These are phyloP conservation scores for Noctua fimbriata DNA, from an alignment of 2,888 invertebrate species.

Conservation along the genomic window DNA sequence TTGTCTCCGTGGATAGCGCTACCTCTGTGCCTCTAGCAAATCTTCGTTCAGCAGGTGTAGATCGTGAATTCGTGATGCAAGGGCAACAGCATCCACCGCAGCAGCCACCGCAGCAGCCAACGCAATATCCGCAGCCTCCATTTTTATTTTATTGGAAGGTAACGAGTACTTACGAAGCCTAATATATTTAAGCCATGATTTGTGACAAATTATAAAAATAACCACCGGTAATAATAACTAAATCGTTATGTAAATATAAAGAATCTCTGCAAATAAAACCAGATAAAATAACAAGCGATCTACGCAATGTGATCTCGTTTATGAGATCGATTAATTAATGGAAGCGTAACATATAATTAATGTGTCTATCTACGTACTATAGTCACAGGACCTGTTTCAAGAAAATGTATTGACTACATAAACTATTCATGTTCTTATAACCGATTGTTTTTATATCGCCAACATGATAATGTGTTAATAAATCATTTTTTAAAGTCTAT, in stretches of 20 bases:
- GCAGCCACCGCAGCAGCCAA: too few species aligned
- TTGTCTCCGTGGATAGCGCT: too few species aligned
- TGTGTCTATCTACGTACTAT: constrained; percentile 21
- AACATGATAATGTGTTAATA: constrained; percentile 2
- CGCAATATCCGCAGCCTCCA: too few species aligned
- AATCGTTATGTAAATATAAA: not conserved
- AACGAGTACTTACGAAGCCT: too few species aligned
- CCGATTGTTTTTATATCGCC: constrained; percentile 32
- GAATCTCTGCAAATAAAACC: constrained; percentile 26
- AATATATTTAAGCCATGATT: not conserved
- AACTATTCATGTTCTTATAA: constrained; percentile 7
- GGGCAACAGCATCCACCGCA: too few species aligned
- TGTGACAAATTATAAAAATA: not conserved
- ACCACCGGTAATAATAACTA: not conserved
- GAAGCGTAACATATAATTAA: constrained; percentile 60
- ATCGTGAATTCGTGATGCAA: too few species aligned
- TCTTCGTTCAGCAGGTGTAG: too few species aligned
- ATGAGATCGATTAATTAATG: constrained; percentile 59
- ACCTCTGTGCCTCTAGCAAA: too few species aligned
- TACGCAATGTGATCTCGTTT: constrained; percentile 48
- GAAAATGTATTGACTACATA: constrained; percentile 29
- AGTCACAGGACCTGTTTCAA: constrained; percentile 52
- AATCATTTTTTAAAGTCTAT: constrained; percentile 16
- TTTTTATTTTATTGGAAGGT: too few species aligned
- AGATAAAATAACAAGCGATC: constrained; percentile 32